Evolutionary conservation across 2,888 invertebrate species (phyloP).

Genomic region (Euzophera pinguis): DNA sequence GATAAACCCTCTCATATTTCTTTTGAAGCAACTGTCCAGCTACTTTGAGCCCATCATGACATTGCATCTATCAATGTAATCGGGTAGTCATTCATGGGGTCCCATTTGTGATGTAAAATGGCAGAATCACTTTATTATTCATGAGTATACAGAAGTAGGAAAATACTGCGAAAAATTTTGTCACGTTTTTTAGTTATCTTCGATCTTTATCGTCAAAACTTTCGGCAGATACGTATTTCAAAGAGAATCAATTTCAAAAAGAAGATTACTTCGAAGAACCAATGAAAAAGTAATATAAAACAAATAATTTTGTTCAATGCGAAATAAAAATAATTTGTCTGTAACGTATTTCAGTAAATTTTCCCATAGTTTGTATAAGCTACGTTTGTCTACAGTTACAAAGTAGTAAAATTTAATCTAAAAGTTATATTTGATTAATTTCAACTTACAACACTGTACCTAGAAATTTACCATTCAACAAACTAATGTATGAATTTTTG

Average conservation of each 20-base stretch:
- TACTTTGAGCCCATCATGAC: slow-evolving; percentile 30
- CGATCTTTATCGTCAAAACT: background rate
- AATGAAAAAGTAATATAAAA: no score
- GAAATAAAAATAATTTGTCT: no score
- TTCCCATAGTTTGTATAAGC: no score
- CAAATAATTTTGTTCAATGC: no score
- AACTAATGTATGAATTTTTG: slow-evolving; percentile 12
- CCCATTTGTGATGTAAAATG: slow-evolving; percentile 19
- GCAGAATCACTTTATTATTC: slow-evolving; percentile 12
- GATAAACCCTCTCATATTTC: slow-evolving; percentile 32
- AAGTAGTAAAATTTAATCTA: background rate
- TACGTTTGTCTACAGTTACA: no score
- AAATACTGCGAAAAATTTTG: background rate
- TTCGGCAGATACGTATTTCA: no score
- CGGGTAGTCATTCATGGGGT: slow-evolving; percentile 31
- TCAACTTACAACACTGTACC: background rate
- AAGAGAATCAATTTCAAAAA: no score
- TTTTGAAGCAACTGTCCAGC: slow-evolving; percentile 22
- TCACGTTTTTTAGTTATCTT: background rate
- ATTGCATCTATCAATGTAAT: slow-evolving; percentile 45
- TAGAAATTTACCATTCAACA: background rate
- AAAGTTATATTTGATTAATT: background rate
- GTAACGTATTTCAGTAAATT: no score
- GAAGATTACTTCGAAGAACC: no score
- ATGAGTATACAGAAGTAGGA: background rate